Evolutionary conservation across 1,140 invertebrate species (phyloP).

Genomic region (Bombus pyrosoma): DNA sequence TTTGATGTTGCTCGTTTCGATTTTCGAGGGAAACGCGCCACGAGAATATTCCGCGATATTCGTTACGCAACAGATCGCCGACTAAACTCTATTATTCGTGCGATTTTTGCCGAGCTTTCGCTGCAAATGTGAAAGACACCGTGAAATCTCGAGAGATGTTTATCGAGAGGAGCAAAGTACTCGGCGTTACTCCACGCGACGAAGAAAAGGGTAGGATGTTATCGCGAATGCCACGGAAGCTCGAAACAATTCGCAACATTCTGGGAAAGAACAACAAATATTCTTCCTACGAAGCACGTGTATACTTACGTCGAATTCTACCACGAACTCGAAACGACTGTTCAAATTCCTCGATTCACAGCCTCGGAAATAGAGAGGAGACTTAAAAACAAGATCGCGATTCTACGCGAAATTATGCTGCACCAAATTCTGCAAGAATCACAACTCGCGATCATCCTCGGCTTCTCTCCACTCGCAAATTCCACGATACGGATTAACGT

Average conservation of each 20-base stretch:
- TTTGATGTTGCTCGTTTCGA: not conserved
- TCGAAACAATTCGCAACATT: constrained; percentile 22
- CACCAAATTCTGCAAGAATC: not conserved
- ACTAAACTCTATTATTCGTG: not conserved
- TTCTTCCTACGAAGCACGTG: not conserved
- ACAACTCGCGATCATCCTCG: not conserved
- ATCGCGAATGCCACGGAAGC: not conserved
- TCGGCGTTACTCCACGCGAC: accelerated
- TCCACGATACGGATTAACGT: not conserved
- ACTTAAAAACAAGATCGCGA: not conserved
- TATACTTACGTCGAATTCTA: not conserved
- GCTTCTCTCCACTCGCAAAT: not conserved
- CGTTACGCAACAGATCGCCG: not conserved
- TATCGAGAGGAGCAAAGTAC: not conserved
- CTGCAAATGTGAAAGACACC: accelerated
- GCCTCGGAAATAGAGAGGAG: not conserved
- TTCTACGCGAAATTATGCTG: too few species aligned
- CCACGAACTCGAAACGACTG: not conserved
- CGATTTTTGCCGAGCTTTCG: not conserved
- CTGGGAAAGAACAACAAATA: constrained; percentile 18
- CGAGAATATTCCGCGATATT: not conserved
- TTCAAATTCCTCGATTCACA: not conserved
- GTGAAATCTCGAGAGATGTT: too few species aligned
- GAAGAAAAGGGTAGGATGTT: not conserved
- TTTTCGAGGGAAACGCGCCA: not conserved